Evolutionary conservation across 2,888 invertebrate genomes (phyloP), one percentile per base, ranked within the genome.

Genomic region (Halictus ligatus): DNA sequence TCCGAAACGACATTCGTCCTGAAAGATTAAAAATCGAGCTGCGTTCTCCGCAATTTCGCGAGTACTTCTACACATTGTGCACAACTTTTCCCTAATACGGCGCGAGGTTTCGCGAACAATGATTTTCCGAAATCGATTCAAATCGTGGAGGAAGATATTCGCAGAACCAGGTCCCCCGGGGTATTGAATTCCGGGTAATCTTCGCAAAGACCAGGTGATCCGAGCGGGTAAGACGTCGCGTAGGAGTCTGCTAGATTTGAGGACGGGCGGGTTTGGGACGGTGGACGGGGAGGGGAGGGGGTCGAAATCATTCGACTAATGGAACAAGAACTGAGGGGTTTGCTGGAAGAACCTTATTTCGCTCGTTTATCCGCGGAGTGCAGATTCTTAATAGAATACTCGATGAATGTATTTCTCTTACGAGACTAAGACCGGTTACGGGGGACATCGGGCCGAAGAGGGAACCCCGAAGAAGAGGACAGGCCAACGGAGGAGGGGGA

Each of bases 371-470:
- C 92, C 91, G 90, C 89, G 90, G 90, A 92, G 92, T 92, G 92
- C 92, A 92, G 91, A 93, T 92, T 93, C 93, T 93, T 93, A 93
- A 93, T 93, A 93, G 93, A 93, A 93, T 93, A 93, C 93, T 92
- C 94, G 93, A 93, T 93, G 93, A 93, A 93, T 93, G 92, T 93
- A 93, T 93, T 93, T 93, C 93, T 92, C 92, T 92, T 92, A 90
- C 92, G 93, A 89, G 90, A 90, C 91, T 91, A 89, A 89, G 91
- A 89, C 91, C 88, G 86, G 91, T 91, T 91, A 91, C 88, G 84
- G 81, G 80, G 83, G 83, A 50, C 69, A 64, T 80, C 75, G 84
- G 40, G 84, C 64, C 84, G 43, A 64, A 79, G 84, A 64, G 86
- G 54, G 29, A 64, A 64, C 64, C 58, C 76, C 50, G 81, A 29